A percentile compares a stretch with the other conserved stretches of the same genome.
phyloP scores from a whole-genome alignment of 2,888 invertebrate species.

The Phalangium opilio region DNA sequence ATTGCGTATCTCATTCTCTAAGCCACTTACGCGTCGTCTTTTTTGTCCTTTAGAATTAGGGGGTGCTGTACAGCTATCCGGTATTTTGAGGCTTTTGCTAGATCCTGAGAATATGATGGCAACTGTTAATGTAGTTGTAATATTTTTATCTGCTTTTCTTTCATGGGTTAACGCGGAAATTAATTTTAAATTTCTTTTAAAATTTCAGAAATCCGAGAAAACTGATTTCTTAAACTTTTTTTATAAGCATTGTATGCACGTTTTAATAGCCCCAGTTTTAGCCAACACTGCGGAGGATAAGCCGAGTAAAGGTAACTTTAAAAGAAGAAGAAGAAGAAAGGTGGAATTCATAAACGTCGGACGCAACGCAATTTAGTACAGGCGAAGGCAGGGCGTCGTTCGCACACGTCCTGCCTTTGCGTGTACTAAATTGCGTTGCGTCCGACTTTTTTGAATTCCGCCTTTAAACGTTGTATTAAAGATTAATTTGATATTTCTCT shows the following conservation, averaged over 20 bases:
- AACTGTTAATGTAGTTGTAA: slow-evolving; percentile 47
- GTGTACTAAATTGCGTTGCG: too few species aligned
- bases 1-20: too few species aligned
- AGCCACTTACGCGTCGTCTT: too few species aligned
- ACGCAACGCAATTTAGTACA: too few species aligned
- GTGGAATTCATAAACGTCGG: too few species aligned
- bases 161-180: too few species aligned
- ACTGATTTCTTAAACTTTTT: slow-evolving; percentile 96
- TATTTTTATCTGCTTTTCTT: not conserved
- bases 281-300: slow-evolving; percentile 80
- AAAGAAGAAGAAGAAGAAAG: too few species aligned
- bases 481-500: slow-evolving; percentile 3
- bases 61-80: slow-evolving; percentile 91
- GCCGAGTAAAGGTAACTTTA: slow-evolving; percentile 55
- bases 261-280: slow-evolving; percentile 86
- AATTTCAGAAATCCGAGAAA: slow-evolving; percentile 68
- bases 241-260: slow-evolving; percentile 95
- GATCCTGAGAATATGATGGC: slow-evolving; percentile 98
- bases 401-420: not conserved
- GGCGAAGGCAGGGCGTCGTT: too few species aligned
- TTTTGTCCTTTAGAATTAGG: slow-evolving; percentile 57
- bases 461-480: not conserved
- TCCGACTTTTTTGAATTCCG: too few species aligned
- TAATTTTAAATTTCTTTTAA: slow-evolving; percentile 2
- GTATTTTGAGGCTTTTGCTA: slow-evolving; percentile 74